Percentiles rank a stretch among this genome's conserved stretches.
These are phyloP conservation scores for Vombatus ursinus DNA, from an alignment of 2,113 vertebrate species.

Conservation along the genomic window DNA sequence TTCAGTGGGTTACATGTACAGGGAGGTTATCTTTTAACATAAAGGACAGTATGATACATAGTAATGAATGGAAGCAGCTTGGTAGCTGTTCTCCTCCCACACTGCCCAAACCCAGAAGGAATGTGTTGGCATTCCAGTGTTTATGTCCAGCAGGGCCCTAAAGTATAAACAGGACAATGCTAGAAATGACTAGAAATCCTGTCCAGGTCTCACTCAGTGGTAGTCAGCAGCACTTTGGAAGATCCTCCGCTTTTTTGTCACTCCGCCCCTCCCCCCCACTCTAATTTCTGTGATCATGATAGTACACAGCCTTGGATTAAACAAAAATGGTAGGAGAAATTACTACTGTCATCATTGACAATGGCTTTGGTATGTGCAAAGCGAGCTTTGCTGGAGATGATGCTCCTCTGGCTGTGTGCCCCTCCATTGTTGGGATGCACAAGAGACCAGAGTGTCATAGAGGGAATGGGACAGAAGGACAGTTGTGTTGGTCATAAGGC, in stretches of 20 bases:
- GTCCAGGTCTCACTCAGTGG: not conserved
- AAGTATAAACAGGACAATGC: slow-evolving; percentile 68
- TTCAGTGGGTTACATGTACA: not conserved
- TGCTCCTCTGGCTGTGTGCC: slow-evolving; percentile 86
- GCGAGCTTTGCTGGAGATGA: slow-evolving; percentile 86
- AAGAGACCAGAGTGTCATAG: slow-evolving; percentile 92
- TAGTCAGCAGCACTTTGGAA: not conserved
- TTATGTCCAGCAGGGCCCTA: slow-evolving; percentile 67
- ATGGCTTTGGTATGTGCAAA: slow-evolving; percentile 90
- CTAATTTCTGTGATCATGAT: not conserved
- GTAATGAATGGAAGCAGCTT: not conserved
- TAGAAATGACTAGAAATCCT: slow-evolving; percentile 56
- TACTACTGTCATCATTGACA: slow-evolving; percentile 91
- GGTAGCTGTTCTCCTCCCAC: accelerated
- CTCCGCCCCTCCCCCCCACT: not conserved
- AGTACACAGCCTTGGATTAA: not conserved
- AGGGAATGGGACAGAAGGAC: slow-evolving; percentile 93
- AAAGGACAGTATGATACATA: not conserved
- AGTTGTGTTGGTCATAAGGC: slow-evolving; percentile 81
- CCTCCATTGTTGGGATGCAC: slow-evolving; percentile 90
- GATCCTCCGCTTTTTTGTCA: no score
- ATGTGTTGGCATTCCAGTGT: slow-evolving; percentile 70
- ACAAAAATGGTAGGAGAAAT: slow-evolving; percentile 85
- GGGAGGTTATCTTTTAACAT: not conserved
- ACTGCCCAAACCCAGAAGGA: slow-evolving; percentile 24